Evolutionary conservation across 2,888 invertebrate species (phyloP).

Genomic region (Agrilus mali): DNA sequence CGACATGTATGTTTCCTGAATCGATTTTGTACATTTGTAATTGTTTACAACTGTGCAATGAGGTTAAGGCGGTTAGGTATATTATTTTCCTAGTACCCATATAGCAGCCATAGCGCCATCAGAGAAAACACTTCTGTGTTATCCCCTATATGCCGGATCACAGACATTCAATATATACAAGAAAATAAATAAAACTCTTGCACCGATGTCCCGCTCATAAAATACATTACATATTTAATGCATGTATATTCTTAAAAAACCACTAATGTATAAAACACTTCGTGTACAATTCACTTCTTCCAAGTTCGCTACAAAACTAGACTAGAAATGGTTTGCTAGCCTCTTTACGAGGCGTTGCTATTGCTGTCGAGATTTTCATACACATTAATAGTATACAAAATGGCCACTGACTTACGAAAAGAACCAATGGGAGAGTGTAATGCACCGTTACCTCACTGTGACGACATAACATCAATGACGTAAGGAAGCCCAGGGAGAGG

Average conservation of each 20-base stretch:
- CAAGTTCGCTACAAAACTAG: constrained; percentile 14
- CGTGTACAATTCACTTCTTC: constrained; percentile 13
- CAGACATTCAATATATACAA: constrained; percentile 9
- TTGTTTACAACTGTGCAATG: constrained; percentile 23
- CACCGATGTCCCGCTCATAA: no score
- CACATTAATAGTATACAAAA: constrained; percentile 52
- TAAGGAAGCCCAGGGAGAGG: constrained; percentile 28
- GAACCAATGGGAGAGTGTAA: constrained; percentile 31
- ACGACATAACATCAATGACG: constrained; percentile 35
- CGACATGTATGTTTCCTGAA: no score
- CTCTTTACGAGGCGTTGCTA: constrained; percentile 36
- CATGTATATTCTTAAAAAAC: constrained; percentile 6
- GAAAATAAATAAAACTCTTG: constrained; percentile 1
- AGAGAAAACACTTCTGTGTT: constrained; percentile 29
- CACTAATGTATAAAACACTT: constrained; percentile 10
- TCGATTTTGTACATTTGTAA: constrained; percentile 15
- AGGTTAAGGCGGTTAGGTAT: constrained; percentile 33
- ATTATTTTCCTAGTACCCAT: constrained; percentile 28
- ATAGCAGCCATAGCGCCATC: constrained; percentile 35
- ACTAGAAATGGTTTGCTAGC: constrained; percentile 35
- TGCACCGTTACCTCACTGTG: constrained; percentile 27
- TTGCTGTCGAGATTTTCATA: constrained; percentile 24
- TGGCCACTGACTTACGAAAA: constrained; percentile 40
- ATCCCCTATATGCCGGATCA: constrained; percentile 23
- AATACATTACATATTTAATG: no score